Evolutionary conservation across 2,797 vertebrate species (phyloP).

Genomic region (Gymnodraco acuticeps): DNA sequence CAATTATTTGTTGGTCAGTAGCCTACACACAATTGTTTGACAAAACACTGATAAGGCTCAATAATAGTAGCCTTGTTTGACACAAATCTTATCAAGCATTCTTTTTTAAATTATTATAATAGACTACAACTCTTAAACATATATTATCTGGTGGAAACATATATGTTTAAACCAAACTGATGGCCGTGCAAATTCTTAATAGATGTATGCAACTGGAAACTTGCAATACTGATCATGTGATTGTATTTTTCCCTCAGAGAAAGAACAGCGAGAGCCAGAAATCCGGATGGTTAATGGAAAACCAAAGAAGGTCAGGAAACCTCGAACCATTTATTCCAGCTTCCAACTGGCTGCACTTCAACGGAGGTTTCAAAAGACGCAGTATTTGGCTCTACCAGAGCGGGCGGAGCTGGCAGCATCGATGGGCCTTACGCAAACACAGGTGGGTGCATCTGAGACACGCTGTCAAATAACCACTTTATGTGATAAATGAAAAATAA

Average conservation of each 20-base stretch:
- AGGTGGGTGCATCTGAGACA: slow-evolving; percentile 83
- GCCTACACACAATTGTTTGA: not conserved
- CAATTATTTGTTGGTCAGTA: slow-evolving; percentile 1
- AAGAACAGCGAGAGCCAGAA: slow-evolving; percentile 96
- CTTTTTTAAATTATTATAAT: not conserved
- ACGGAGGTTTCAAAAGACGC: slow-evolving; percentile 97
- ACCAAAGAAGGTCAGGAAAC: slow-evolving; percentile 98
- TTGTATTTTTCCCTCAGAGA: slow-evolving; percentile 84
- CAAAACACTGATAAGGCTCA: not conserved
- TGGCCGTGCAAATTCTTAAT: not conserved
- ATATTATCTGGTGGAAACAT: not conserved
- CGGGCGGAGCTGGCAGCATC: slow-evolving; percentile 96
- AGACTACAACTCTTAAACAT: not conserved
- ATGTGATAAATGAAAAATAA: not conserved
- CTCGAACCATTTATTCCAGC: slow-evolving; percentile 97
- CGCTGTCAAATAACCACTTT: slow-evolving; percentile 24
- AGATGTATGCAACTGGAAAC: not conserved
- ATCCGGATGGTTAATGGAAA: slow-evolving; percentile 98
- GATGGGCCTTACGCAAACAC: slow-evolving; percentile 96
- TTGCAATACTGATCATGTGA: not conserved
- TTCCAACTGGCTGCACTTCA: slow-evolving; percentile 98
- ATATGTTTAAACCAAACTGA: not conserved
- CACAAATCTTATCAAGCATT: not conserved
- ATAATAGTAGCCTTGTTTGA: not conserved
- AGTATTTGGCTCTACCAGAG: slow-evolving; percentile 96